Evolutionary conservation across 2,888 invertebrate species (phyloP).

Genomic region (Parapristionchus giblindavisi): DNA sequence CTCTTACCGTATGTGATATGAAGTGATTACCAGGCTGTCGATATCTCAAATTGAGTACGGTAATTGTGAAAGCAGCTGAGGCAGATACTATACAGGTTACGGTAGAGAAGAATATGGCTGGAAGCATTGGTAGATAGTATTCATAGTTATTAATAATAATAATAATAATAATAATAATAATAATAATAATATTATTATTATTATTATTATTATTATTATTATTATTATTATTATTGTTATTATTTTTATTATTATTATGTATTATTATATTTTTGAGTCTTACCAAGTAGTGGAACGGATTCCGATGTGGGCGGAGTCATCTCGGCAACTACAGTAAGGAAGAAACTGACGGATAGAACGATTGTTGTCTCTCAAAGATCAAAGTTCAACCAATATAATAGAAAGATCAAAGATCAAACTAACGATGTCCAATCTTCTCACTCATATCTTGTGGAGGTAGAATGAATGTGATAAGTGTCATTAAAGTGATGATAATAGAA

Average conservation of each 20-base stretch:
- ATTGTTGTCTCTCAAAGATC: slow-evolving; percentile 62
- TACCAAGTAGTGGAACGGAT: slow-evolving; percentile 57
- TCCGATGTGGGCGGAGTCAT: slow-evolving; percentile 95
- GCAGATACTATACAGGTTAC: slow-evolving; percentile 58
- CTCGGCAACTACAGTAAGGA: slow-evolving; percentile 95
- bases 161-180: no score
- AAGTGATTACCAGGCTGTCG: slow-evolving; percentile 57
- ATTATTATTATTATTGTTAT: no score
- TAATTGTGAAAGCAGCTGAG: slow-evolving; percentile 61
- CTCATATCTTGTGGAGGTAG: slow-evolving; percentile 64
- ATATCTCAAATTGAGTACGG: slow-evolving; percentile 59
- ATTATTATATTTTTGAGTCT: no score
- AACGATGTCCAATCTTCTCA: slow-evolving; percentile 64
- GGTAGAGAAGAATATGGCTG: slow-evolving; percentile 63
- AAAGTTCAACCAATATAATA: background rate
- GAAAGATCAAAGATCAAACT: slow-evolving; percentile 19
- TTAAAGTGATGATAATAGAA: slow-evolving; percentile 62
- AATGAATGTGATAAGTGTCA: slow-evolving; percentile 66
- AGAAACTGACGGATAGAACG: slow-evolving; percentile 89
- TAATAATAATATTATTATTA: no score
- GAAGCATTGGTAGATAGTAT: no score
- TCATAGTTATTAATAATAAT: no score
- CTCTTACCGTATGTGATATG: slow-evolving; percentile 47
- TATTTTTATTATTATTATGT: no score
- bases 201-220: no score